phyloP scores from a whole-genome alignment of 2,888 invertebrate species.

The Polylopha cassiicola region DNA sequence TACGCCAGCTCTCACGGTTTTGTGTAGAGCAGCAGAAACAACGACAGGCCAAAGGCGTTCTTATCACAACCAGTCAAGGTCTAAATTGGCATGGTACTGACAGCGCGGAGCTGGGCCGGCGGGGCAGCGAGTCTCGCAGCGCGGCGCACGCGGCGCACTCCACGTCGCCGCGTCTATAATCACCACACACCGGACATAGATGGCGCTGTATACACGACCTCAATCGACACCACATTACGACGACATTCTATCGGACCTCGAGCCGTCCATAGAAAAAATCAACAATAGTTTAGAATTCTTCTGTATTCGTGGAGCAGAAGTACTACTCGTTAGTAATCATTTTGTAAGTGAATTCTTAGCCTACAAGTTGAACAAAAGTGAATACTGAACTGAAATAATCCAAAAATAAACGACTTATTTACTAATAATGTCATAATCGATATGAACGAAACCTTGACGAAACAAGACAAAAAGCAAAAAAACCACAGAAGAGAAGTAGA shows the following conservation, averaged over 20 bases:
- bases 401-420: slow-evolving; percentile 10
- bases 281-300: too few relatives aligned
- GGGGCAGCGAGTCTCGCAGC: slow-evolving; percentile 46
- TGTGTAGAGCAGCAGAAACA: slow-evolving; percentile 7
- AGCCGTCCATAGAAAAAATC: too few relatives aligned
- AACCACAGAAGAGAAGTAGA: slow-evolving; percentile 28
- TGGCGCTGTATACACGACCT: too few relatives aligned
- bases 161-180: slow-evolving; percentile 31
- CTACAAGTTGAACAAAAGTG: too few relatives aligned
- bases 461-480: slow-evolving; percentile 24
- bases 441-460: slow-evolving; percentile 25
- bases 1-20: slow-evolving; percentile 12
- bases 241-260: slow-evolving; percentile 12
- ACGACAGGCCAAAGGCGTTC: too few relatives aligned
- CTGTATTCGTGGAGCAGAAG: too few relatives aligned
- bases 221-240: slow-evolving; percentile 1
- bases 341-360: too few relatives aligned
- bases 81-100: slow-evolving; percentile 35
- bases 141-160: slow-evolving; percentile 47
- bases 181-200: background rate
- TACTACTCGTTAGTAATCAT: too few relatives aligned
- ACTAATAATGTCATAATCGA: slow-evolving; percentile 22
- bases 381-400: too few relatives aligned
- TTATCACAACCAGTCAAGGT: too few relatives aligned
- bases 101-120: slow-evolving; percentile 55